phyloP scores from a whole-genome alignment of 2,797 vertebrate genomes.

The Garrulus glandarius region DNA sequence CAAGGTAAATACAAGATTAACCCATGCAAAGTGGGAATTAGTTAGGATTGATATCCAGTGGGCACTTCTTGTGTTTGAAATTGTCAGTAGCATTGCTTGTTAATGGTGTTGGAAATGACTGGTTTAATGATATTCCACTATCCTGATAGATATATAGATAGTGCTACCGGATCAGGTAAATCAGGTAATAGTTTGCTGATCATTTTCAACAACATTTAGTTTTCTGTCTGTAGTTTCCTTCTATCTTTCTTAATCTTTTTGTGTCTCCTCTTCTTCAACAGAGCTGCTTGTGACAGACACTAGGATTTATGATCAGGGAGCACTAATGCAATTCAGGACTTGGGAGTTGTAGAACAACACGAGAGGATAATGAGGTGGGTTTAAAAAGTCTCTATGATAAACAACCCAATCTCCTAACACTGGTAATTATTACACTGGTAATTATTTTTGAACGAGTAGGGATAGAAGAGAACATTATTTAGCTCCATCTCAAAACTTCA shows the following conservation, averaged over 20 bases:
- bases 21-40: not conserved
- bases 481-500: not conserved
- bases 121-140: not conserved
- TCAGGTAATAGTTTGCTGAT: not conserved
- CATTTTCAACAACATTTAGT: not conserved
- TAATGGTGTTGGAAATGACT: not conserved
- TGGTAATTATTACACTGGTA: not conserved
- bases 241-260: not conserved
- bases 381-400: conserved; percentile 6
- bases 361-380: not conserved
- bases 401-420: not conserved
- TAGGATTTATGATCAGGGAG: not conserved
- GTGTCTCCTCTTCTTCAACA: not conserved
- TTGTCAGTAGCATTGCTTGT: not conserved
- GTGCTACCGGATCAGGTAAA: not conserved
- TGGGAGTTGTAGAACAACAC: not conserved
- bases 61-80: not conserved
- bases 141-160: not conserved
- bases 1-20: not conserved
- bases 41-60: not conserved
- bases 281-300: not conserved
- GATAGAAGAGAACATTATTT: not conserved
- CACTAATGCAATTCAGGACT: not conserved
- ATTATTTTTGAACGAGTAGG: not conserved
- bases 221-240: not conserved